Base-by-base conservation (phyloP, 2,797 vertebrate genomes). In the Brachyalestes nurse region DNA sequence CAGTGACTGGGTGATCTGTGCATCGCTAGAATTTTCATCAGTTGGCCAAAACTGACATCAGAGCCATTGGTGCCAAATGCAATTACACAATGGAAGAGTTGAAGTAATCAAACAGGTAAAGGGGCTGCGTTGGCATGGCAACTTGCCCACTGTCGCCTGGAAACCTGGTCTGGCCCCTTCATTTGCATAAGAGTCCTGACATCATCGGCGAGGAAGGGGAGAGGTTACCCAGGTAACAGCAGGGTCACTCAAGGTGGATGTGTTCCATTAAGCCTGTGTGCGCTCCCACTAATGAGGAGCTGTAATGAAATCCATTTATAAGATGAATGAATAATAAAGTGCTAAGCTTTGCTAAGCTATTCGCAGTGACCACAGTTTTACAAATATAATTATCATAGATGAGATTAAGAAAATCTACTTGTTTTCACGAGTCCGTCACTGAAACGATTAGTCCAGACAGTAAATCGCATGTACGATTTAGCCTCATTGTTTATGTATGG, bases 221-320 rank as follows among this genome's bases (percentile, higher is more conserved):
- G 71, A 69, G 42, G 92, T 93, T 92, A 89, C 88, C 90, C 79
- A 80, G 92, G 93, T 90, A 93, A 94, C 92, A 81, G 51, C 12
- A 69, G 83, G 86, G 28, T 88, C 86, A 88, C 73, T 85, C 77
- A 88, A 82, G 83, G 86, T 89, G 86, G 89, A 86, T 88, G 90
- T 90, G 87, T 90, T 90, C 86, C 85, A 90, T 92, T 88, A 88
- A 83, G 82, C 76, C 38, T 71, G 19, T 65, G 66, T 78, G 82
- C 64, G 86, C 65, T 79, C 75, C 61, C 74, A 66, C 51, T 82
- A 71, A 16, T 66, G 72, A 82, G 38, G 75, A 86, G 82, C 17
- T 67, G 6, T 12, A 75, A 64, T 75, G 3, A 66, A n/a, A 19
- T 12, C 38, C 64, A 42, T 42, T 66, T 42, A 66, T 10, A 65